Evolutionary conservation across 2,113 vertebrate genomes (phyloP), one percentile per base, ranked within the genome.

Genomic region (Scartelaos histophorus): DNA sequence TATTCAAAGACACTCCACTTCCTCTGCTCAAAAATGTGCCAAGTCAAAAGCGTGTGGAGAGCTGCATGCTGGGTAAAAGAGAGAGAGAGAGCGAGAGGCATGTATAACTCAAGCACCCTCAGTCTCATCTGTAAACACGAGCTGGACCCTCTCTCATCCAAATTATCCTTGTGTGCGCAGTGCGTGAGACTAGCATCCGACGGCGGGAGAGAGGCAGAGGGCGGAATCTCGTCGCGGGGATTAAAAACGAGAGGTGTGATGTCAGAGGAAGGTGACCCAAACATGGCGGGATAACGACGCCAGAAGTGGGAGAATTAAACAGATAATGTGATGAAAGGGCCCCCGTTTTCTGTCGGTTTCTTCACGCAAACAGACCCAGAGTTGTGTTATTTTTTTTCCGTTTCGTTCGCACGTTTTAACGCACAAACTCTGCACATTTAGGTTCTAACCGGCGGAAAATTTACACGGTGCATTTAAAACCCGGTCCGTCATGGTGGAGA

Each of bases 51-150:
- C 83, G 90, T 82, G 88, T 86, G 87, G 88, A 93, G 90, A 92
- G 91, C 85, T 66, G 85, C 88, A 85, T 86, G 88, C 85, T 81
- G 89, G 74, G 86, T 83, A 73, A n/a, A 76, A 92, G 84, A 80
- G 87, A 89, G 88, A 85, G 38, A 43, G 38, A 38, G 38, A 43
- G 38, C 0, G 38, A 43, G 90, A 91, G 90, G 88, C 86, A 78
- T 83, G 89, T 85, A 87, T 85, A 84, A 83, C 89, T 91, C 85
- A 89, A 93, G 91, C 81, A 89, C 90, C 87, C 90, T 93, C 80
- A 87, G 83, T 88, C 84, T 65, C 82, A 89, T 82, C 87, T 85
- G 84, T 87, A 74, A 81, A 83, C 78, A 80, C 69, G 71, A 9
- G 53, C 74, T 66, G 83, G 86, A 87, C 82, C 64, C 70, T 76